Conservation (phyloP, 2,888 invertebrate genomes). For the Dolichopus griseipennis region DNA sequence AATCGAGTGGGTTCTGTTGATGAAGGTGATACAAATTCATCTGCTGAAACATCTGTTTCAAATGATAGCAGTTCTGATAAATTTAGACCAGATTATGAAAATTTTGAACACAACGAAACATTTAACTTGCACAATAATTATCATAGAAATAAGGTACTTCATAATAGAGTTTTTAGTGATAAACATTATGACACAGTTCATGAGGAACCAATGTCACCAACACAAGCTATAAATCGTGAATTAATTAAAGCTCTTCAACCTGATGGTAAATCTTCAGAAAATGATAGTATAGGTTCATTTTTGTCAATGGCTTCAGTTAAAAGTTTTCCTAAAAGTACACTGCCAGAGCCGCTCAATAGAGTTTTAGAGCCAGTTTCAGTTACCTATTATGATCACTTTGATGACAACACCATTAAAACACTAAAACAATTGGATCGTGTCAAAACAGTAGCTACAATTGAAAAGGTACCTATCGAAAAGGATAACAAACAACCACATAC, state of each 20-base stretch:
- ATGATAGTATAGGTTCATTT: conserved; percentile 63
- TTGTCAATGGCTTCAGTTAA: conserved; percentile 79
- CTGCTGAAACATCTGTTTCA: conserved; percentile 32
- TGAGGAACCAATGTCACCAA: conserved; percentile 25
- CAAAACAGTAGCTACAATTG: conserved; percentile 30
- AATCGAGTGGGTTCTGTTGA: conserved; percentile 43
- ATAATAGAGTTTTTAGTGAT: conserved; percentile 31
- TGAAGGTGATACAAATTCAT: conserved; percentile 32
- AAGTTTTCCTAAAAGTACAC: conserved; percentile 68
- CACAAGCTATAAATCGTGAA: conserved; percentile 38
- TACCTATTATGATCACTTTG: conserved; percentile 53
- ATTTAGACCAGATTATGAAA: conserved; percentile 31
- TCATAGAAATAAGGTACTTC: conserved; percentile 37
- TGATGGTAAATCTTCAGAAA: conserved; percentile 39
- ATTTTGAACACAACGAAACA: conserved; percentile 37
- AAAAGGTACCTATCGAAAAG: conserved; percentile 27
- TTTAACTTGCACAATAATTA: conserved; percentile 41
- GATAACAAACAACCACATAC: conserved; percentile 30
- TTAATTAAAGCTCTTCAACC: conserved; percentile 34
- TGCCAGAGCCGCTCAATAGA: conserved; percentile 68
- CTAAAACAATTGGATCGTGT: conserved; percentile 19
- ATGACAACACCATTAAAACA: conserved; percentile 29
- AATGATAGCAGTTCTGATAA: conserved; percentile 28
- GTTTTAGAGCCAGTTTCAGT: conserved; percentile 73
- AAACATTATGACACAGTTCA: conserved; percentile 26